Percentiles rank a stretch among this genome's conserved stretches.
These are phyloP conservation scores for Thermophis baileyi DNA, from an alignment of 2,113 vertebrate species.

Conservation along the genomic window DNA sequence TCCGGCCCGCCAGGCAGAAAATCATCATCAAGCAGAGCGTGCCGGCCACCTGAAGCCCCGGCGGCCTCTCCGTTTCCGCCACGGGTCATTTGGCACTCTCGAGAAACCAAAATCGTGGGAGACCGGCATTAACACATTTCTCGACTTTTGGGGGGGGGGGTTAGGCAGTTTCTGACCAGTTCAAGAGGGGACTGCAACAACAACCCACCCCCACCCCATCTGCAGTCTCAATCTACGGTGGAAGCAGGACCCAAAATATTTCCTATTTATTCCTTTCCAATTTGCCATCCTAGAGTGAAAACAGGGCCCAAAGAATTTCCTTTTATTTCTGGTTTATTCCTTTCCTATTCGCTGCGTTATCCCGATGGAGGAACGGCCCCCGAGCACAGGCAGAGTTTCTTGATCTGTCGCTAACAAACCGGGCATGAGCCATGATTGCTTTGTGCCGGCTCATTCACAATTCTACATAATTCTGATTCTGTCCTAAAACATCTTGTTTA, in stretches of 20 bases:
- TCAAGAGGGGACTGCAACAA: neutral
- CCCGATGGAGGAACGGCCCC: neutral
- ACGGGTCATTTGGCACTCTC: neutral
- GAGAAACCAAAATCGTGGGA: neutral
- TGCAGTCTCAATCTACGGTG: neutral
- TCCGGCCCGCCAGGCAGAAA: constrained; percentile 76
- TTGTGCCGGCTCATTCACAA: neutral
- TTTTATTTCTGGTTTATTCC: neutral
- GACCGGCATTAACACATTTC: neutral
- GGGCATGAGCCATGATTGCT: neutral
- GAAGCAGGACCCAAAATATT: neutral
- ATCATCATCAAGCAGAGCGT: constrained; percentile 79
- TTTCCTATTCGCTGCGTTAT: neutral
- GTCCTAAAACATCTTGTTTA: neutral
- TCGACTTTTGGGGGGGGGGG: neutral
- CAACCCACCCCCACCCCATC: neutral
- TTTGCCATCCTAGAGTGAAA: neutral
- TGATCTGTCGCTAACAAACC: neutral
- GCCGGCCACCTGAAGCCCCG: constrained; percentile 31
- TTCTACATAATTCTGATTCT: neutral
- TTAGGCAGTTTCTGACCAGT: neutral
- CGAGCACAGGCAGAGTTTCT: neutral
- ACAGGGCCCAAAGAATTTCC: neutral
- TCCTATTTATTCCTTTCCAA: neutral
- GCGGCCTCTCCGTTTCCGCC: neutral